Base-by-base conservation (phyloP, 23 tunicate species). In the Botrylloides violaceus region DNA sequence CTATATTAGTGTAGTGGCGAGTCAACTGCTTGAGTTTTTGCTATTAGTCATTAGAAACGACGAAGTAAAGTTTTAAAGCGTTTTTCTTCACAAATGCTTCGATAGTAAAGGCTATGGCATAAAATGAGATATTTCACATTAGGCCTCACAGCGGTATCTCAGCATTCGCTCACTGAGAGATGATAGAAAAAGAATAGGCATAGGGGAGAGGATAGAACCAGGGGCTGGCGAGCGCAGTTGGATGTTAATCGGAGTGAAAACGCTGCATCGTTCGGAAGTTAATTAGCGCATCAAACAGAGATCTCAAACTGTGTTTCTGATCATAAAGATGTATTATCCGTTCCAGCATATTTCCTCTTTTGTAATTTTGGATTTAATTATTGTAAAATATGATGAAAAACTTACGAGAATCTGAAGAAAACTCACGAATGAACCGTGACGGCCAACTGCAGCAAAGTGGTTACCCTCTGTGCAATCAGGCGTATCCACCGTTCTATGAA, bases 91-190 rank as follows among this genome's bases (percentile, higher is more conserved):
- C n/a, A n/a, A n/a, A n/a, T n/a, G n/a, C n/a, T n/a, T n/a, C n/a
- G n/a, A n/a, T n/a, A n/a, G n/a, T n/a, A n/a, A n/a, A n/a, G n/a
- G 53, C 70, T 3, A 9, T 34, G 33, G 9, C 70, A 28, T 9
- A 63, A 33, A 4, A 33, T 63, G 18, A 4, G 70, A 63, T 33
- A 25, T 63, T 63, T 19, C 3, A 33, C 70, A 63, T 63, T 63
- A 63, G 70, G 35, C 35, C 33, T 63, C 70, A 63, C 70, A 63
- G 70, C 70, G 33, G 70, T 63, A 27, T 29, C 70, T 63, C 70
- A 31, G 70, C 70, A 4, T 29, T 21, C 29, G 7, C 70, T 27
- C 3, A 28, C 36, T 9, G 70, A 27, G 64, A 31, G 35, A 33
- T 63, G 70, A 33, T 63, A 21, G 19, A 34, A 63, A 33, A 43